Base-by-base conservation (phyloP, 2,113 vertebrate species). In the Rutilus rutilus region DNA sequence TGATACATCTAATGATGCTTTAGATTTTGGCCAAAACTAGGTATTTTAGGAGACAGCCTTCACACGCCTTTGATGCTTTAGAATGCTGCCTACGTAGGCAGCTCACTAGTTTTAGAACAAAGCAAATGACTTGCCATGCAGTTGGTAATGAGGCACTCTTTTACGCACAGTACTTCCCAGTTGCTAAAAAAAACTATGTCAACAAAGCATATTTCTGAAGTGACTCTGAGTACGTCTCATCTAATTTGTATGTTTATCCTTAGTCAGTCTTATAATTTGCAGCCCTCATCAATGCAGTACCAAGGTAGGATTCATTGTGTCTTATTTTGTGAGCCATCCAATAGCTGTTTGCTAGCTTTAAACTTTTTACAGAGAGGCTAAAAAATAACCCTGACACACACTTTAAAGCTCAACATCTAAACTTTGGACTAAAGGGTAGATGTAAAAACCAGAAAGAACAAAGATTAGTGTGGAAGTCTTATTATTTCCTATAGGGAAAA, bases 141-240 rank as follows among this genome's bases (percentile, higher is more conserved):
- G 77, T 27, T 65, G 42, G 59, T 80, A 80, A 80, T 65, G 78
- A 80, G 78, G 39, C n/a, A 80, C 14, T 27, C 36, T 64, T 42
- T 80, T 64, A 64, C 64, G 57, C 59, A 64, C 36, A 64, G 59
- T 64, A 19, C 60, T 80, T 80, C 59, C 60, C 59, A 80, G 59
- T 64, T 80, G 39, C 78, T 64, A 80, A 80, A 80, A 78, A 78
- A 80, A 80, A 80, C 59, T 17, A 64, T 27, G 59, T 64, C 78
- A 80, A 47, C 78, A 80, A 82, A 69, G 80, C 80, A 69, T 69
- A 36, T 33, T 82, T 82, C 11, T 69, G 15, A 82, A 69, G 42
- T 80, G 36, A 80, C 78, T 80, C 78, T 11, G 36, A 64, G 78
- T 19, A 45, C 12, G 1, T 25, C 36, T 79, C 78, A 79, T 79